These are phyloP conservation scores for Keiferia lycopersicella DNA, from an alignment of 2,888 invertebrate genomes.

Conservation along the genomic window DNA sequence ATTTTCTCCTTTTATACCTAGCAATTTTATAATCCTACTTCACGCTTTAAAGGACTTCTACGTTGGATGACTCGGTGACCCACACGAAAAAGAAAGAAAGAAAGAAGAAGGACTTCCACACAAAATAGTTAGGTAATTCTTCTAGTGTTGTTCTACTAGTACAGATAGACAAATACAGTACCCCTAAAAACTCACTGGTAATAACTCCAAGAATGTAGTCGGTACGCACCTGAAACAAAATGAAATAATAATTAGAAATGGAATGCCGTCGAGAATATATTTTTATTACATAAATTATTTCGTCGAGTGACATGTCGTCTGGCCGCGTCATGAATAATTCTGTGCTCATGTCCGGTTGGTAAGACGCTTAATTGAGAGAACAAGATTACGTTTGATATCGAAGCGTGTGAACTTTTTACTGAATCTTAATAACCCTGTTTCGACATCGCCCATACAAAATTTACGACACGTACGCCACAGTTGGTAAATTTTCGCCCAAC, in stretches of 20 bases:
- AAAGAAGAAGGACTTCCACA: no score
- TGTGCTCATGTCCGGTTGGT: conserved; percentile 60
- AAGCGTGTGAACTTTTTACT: conserved; percentile 66
- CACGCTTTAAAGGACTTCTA: no score
- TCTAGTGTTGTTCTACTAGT: no score
- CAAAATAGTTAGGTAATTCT: no score
- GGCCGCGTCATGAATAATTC: conserved; percentile 72
- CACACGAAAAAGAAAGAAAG: no score
- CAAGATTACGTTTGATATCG: conserved; percentile 61
- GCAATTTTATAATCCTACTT: no score
- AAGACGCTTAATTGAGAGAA: conserved; percentile 74
- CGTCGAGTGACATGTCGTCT: conserved; percentile 56
- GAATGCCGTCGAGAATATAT: conserved; percentile 31
- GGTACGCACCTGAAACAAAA: conserved; percentile 42
- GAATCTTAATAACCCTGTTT: conserved; percentile 54
- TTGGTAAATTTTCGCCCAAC: conserved; percentile 34
- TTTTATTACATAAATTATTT: conserved; percentile 50
- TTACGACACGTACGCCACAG: conserved; percentile 37
- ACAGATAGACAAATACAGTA: no score
- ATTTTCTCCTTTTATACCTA: no score
- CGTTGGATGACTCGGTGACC: no score
- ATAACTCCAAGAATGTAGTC: not conserved
- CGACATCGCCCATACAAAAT: conserved; percentile 40
- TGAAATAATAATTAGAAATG: conserved; percentile 37
- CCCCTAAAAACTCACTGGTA: no score